Evolutionary conservation across 2,797 vertebrate genomes (phyloP), one percentile per base, ranked within the genome.

Genomic region (Hirundo rustica): DNA sequence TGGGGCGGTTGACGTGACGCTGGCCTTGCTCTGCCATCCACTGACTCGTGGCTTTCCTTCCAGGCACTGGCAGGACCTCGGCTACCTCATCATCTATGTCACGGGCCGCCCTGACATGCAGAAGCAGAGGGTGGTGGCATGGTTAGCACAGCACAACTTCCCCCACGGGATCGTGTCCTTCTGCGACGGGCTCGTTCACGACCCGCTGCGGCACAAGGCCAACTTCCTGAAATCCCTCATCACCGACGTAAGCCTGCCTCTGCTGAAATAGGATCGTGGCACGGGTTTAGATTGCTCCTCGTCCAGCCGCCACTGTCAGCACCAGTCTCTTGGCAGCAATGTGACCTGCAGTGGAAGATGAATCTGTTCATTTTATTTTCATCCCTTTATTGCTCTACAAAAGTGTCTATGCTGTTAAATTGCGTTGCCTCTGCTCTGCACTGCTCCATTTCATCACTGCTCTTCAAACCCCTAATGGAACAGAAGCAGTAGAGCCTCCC

Each of bases 111-210:
- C 99, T 0, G 99, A 99, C 98, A 99, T 99, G 99, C 99, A 99
- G 98, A 99, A 99, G 98, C 99, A 99, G 97, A 98, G 99, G 71
- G 99, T 99, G 88, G 99, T 99, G 64, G 99, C 99, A 1, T 99
- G 99, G 99, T 98, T 99, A 93, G 99, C 99, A 36, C 99, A 99
- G 97, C 99, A 99, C 98, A 99, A 99, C 98, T 99, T 99, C 95
- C 99, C 99, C 53, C 99, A 99, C 0, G 99, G 99, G 32, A 99
- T 99, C 18, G 99, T 99, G 83, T 99, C 99, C 75, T 99, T 99
- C 98, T 99, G 99, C 3, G 99, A 99, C 0, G 99, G 99, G 65
- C 98, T 99, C 29, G 99, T 99, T 30, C 99, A 99, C 5, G 99
- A 99, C 98, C 99, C 99, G 0, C 98, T 99, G 89, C 97, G 99